Evolutionary conservation across 2,888 invertebrate genomes (phyloP).

Genomic region (Peribatodes rhomboidaria): DNA sequence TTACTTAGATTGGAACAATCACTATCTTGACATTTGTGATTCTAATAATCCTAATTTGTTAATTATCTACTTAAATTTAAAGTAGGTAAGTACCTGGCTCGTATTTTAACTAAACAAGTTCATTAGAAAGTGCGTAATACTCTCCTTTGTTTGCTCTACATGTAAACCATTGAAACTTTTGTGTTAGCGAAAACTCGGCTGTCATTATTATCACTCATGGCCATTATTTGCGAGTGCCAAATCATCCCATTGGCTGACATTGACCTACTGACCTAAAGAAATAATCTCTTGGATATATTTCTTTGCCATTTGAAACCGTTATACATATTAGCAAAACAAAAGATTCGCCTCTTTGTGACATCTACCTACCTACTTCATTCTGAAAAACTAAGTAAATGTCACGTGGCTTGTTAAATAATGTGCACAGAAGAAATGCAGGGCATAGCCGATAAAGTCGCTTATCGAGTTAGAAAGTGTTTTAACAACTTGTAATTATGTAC

Average conservation of each 20-base stretch:
- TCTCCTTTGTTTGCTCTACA: constrained; percentile 13
- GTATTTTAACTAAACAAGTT: not conserved
- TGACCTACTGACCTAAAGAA: constrained; percentile 35
- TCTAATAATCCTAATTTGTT: not conserved
- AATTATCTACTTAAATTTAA: not conserved
- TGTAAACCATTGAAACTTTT: constrained; percentile 12
- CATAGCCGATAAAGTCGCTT: not conserved
- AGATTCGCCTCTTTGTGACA: constrained; percentile 28
- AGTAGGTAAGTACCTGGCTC: not conserved
- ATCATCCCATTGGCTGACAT: constrained; percentile 27
- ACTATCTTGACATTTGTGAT: no score
- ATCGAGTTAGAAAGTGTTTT: not conserved
- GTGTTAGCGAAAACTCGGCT: constrained; percentile 11
- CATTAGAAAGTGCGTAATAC: constrained; percentile 19
- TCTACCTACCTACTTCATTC: constrained; percentile 34
- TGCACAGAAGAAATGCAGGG: not conserved
- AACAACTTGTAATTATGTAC: no score
- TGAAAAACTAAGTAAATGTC: constrained; percentile 19
- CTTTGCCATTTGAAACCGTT: constrained; percentile 24
- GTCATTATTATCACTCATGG: constrained; percentile 26
- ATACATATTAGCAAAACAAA: constrained; percentile 26
- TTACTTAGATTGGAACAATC: no score
- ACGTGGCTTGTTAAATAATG: constrained; percentile 5
- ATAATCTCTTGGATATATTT: constrained; percentile 22
- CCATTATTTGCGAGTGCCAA: constrained; percentile 29